Base-by-base conservation (phyloP, 2,888 invertebrate genomes). In the Synanthedon tipuliformis region DNA sequence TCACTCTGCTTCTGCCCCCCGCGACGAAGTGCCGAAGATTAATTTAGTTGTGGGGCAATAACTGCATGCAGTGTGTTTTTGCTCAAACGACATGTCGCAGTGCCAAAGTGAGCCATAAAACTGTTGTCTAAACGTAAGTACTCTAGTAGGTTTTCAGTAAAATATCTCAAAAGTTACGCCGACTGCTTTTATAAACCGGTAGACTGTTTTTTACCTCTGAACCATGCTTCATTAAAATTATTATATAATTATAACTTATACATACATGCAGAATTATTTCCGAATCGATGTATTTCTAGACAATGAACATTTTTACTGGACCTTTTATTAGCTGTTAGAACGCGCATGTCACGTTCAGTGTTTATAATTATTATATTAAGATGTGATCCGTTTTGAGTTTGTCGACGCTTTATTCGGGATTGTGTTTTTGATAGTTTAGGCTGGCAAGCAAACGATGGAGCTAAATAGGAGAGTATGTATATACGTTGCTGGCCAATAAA, bases 21-120 rank as follows among this genome's bases (percentile, higher is more conserved):
- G 77, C 69, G 66, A 71, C 65, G 69, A 68, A 63, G 69, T 70
- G 63, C 63, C 58, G 63, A 23, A 62, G 64, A 62, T 58, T 54
- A 50, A 63, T 59, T 56, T 61, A 65, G 65, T 68, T 63, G 68
- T 61, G 67, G 66, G 67, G 66, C 69, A 66, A 66, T 70, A 68
- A 70, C 69, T 65, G 69, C 23, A 4, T 23, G 69, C 62, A 66
- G 69, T 76, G 75, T 72, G 73, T 78, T 76, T 23, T 80, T 83
- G 83, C 81, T 85, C 83, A 84, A 81, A 73, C 70, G 69, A 75
- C 71, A 68, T 76, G 73, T 75, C 71, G 76, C 84, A 80, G 84
- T 84, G 82, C 84, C 86, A 85, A 85, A 84, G 84, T 84, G 78
- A 81, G 85, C 84, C 84, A 78, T 85, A 81, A 82, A 85, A 75